Evolutionary conservation across 2,797 vertebrate genomes (phyloP).

Genomic region (Peromyscus nudipes): DNA sequence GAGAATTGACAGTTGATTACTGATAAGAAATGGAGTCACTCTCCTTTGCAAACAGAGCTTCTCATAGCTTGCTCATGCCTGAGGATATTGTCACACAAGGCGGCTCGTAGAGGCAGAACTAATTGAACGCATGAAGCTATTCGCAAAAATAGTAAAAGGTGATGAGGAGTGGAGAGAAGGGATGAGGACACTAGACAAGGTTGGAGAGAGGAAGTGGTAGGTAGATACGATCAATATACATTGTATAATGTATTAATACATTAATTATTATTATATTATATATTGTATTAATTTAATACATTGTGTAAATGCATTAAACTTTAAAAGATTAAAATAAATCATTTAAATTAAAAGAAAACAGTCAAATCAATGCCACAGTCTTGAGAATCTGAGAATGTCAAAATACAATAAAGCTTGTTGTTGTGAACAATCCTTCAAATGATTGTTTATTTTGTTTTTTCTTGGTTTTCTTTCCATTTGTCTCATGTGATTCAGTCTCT

Average conservation of each 20-base stretch:
- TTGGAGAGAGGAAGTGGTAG: background rate
- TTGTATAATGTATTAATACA: too few relatives aligned
- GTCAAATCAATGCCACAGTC: background rate
- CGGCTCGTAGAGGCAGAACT: background rate
- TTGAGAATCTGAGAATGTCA: background rate
- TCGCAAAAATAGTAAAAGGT: background rate
- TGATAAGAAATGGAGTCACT: background rate
- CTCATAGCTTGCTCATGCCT: too few relatives aligned
- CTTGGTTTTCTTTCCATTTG: background rate
- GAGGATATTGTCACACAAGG: background rate
- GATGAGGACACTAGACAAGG: too few relatives aligned
- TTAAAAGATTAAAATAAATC: background rate
- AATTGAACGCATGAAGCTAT: too few relatives aligned
- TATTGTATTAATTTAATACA: too few relatives aligned
- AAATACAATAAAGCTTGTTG: background rate
- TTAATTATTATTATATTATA: too few relatives aligned
- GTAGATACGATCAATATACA: too few relatives aligned
- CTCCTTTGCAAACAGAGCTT: background rate
- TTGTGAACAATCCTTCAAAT: background rate
- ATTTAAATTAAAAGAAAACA: background rate
- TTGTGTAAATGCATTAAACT: too few relatives aligned
- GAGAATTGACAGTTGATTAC: background rate
- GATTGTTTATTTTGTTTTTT: background rate
- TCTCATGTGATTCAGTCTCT: background rate
- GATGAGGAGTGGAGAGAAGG: background rate